Evolutionary conservation across 2,113 vertebrate species (phyloP).

Genomic region (Stegostoma tigrinum): DNA sequence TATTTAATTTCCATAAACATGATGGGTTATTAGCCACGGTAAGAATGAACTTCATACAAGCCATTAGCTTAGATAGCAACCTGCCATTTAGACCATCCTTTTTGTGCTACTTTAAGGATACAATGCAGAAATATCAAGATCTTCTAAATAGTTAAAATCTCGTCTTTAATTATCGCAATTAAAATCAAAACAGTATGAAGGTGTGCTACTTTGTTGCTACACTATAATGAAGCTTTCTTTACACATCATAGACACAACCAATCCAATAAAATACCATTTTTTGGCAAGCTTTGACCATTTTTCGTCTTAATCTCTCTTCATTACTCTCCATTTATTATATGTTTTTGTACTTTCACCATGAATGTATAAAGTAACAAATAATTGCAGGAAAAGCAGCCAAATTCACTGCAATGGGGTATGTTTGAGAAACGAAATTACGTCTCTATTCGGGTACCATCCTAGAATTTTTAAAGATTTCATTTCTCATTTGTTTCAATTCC

Average conservation of each 20-base stretch:
- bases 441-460: background rate
- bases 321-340: background rate
- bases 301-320: background rate
- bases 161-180: background rate
- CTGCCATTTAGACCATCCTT: background rate
- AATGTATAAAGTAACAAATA: background rate
- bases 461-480: background rate
- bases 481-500: background rate
- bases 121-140: background rate
- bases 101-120: background rate
- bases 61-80: background rate
- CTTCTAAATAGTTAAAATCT: background rate
- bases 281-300: background rate
- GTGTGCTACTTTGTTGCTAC: conserved; percentile 7
- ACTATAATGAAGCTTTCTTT: background rate
- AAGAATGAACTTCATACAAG: background rate
- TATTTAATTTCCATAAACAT: background rate
- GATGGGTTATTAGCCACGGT: background rate
- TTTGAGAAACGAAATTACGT: background rate
- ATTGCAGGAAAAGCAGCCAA: background rate
- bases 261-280: background rate
- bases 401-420: background rate
- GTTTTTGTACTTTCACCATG: background rate
- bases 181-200: background rate
- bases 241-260: background rate